Base-by-base conservation (phyloP, 2,888 invertebrate genomes). In the Capitulum mitella region DNA sequence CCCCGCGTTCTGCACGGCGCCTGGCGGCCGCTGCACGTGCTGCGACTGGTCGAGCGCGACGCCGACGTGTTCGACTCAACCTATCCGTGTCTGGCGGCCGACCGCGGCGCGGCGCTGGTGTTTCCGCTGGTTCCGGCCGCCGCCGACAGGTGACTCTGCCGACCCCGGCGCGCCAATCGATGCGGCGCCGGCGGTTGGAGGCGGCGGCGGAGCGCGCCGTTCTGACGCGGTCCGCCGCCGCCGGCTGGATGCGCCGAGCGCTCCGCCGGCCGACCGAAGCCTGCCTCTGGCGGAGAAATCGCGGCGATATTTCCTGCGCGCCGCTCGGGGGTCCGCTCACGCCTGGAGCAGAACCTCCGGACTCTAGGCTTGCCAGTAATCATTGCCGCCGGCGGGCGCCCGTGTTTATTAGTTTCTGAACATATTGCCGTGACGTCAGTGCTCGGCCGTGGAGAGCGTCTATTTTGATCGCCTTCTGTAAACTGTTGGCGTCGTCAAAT, bases 1-100 rank as follows among this genome's bases (percentile, higher is more conserved):
- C 86, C 93, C 10, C 89, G 90, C 81, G 87, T 93, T 61, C 88
- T 94, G 81, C 91, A 92, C 84, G 95, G 95, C 5, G 90, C 92
- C 78, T 95, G 93, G 90, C 90, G 90, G 84, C 95, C 96, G 5
- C 86, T 90, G 8, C 87, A 90, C 46, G 88, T 93, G 64, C 84
- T 97, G 79, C 87, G 91, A 80, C 89, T 95, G 0, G 89, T 96
- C 51, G 88, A 90, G 82, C 26, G 37, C 70, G 97, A 97, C 32
- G 89, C 95, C 82, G 97, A 97, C 86, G 85, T 96, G 26, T 95
- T 97, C 85, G 97, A 97, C 84, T 92, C 93, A 0, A 92, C 95
- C 0, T 93, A 93, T 85, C 91, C 93, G 51, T 90, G 90, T 79
- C 87, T 90, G 80, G 87, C 91, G 16, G 91, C 93, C 0, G 91